Percentiles rank a stretch among this genome's conserved stretches.
Evolutionary conservation across 1,140 invertebrate genomes (phyloP).

Genomic region (Pristionchus pacificus): DNA sequence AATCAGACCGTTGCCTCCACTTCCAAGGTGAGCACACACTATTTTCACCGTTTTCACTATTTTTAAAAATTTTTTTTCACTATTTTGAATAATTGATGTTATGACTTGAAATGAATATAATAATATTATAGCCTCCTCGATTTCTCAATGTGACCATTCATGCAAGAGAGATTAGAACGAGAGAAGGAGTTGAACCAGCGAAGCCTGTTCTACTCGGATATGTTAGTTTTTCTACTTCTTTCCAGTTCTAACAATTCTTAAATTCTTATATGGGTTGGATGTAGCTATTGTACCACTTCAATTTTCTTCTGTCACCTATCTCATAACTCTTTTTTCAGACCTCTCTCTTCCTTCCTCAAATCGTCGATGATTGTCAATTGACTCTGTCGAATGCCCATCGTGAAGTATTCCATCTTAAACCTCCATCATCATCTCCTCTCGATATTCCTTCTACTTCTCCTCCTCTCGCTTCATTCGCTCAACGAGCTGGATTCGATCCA

Average conservation of each 20-base stretch:
- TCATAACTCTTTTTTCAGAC: constrained; percentile 39
- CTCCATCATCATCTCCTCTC: constrained; percentile 25
- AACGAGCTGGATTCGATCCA: constrained; percentile 75
- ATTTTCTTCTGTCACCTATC: constrained; percentile 6
- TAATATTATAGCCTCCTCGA: constrained; percentile 5
- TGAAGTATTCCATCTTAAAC: constrained; percentile 48
- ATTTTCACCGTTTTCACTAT: no score
- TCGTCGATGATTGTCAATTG: constrained; percentile 48
- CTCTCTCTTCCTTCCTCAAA: constrained; percentile 47
- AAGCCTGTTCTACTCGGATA: constrained; percentile 46
- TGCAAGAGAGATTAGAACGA: constrained; percentile 25
- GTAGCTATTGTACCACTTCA: constrained; percentile 16
- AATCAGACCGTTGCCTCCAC: no score
- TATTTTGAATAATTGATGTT: no score
- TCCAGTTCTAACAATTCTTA: constrained; percentile 9
- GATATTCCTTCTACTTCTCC: background rate
- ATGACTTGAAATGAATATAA: no score
- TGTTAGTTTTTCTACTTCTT: constrained; percentile 34
- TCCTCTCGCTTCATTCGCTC: background rate
- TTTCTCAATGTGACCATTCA: constrained; percentile 48
- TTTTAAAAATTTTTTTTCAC: no score
- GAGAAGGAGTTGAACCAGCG: constrained; percentile 3
- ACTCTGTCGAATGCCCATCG: constrained; percentile 50
- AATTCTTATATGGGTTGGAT: background rate
- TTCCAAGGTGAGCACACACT: no score